These are phyloP conservation scores for Phyllostomus discolor DNA, from an alignment of 2,113 vertebrate species.

Conservation along the genomic window DNA sequence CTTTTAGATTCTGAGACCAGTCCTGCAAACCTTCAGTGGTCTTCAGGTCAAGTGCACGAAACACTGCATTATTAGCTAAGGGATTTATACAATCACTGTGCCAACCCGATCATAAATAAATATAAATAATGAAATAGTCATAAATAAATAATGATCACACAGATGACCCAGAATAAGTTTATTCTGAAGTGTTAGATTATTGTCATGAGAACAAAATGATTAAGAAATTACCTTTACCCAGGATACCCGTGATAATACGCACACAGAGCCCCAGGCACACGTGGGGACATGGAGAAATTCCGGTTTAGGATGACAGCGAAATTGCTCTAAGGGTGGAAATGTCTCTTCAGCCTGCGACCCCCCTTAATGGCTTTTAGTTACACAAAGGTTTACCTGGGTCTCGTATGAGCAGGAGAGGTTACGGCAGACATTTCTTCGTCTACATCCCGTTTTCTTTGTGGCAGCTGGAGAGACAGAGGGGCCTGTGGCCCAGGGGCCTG, in stretches of 20 bases:
- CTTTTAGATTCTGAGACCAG: neutral
- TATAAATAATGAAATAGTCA: neutral
- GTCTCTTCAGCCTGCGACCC: neutral
- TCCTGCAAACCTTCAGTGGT: neutral
- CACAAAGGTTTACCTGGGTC: neutral
- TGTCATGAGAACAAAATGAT: neutral
- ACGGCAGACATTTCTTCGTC: neutral
- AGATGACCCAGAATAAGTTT: neutral
- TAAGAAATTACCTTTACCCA: neutral
- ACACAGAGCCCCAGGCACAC: neutral
- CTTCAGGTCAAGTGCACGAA: neutral
- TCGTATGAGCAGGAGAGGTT: neutral
- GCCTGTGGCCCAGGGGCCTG: too few species aligned
- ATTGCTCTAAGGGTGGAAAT: neutral
- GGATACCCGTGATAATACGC: neutral
- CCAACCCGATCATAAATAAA: neutral
- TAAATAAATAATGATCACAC: neutral
- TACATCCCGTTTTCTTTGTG: neutral
- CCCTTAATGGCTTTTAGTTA: neutral
- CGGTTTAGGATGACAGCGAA: neutral
- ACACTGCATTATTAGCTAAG: neutral
- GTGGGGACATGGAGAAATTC: neutral
- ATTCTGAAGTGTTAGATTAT: neutral
- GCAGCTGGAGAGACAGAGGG: neutral
- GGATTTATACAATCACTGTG: neutral